Base-by-base conservation (phyloP, 2,888 invertebrate species). In the Clepsis dumicolana region DNA sequence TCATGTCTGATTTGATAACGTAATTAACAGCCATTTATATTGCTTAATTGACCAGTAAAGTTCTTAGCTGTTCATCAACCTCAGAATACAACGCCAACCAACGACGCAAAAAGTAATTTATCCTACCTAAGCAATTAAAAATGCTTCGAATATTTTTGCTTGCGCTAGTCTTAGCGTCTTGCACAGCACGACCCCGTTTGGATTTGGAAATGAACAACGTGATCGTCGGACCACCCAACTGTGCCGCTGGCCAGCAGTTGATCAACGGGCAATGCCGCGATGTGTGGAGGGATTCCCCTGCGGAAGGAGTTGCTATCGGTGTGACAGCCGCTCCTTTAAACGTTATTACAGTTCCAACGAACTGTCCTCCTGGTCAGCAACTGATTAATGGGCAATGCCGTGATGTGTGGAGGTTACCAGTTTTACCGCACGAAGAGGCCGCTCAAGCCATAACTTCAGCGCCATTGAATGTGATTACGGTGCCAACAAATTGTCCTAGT, bases 1-100 rank as follows among this genome's bases (percentile, higher is more conserved):
- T 64, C 63, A 68, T 59, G 52, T 59, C 50, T 53, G 50, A 64
- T 48, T 73, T 75, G 80, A 80, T 77, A 82, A 77, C 73, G 70
- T 70, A 75, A 80, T 81, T 77, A 80, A 74, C 80, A 79, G 74
- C 68, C 76, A 79, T 79, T 80, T 77, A 81, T 70, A 74, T 74
- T 75, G 73, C 65, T 63, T 41, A 72, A 67, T 74, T 32, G 52
- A 64, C 59, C 59, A 68, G 68, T 68, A 59, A n/a, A 57, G 41
- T 64, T 64, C 63, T 53, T 25, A 59, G 68, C 59, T 64, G 18
- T 64, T 64, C 68, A 32, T 16, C 57, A 41, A 63, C 38, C 41
- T 21, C 38, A 25, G 24, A 41, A 57, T 7, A 53, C 24, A 12
- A 44, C n/a, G n/a, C n/a, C n/a, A 16, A 16, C 44, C 5, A 41